Evolutionary conservation across 2,797 vertebrate genomes (phyloP).

Genomic region (Trematomus bernacchii): DNA sequence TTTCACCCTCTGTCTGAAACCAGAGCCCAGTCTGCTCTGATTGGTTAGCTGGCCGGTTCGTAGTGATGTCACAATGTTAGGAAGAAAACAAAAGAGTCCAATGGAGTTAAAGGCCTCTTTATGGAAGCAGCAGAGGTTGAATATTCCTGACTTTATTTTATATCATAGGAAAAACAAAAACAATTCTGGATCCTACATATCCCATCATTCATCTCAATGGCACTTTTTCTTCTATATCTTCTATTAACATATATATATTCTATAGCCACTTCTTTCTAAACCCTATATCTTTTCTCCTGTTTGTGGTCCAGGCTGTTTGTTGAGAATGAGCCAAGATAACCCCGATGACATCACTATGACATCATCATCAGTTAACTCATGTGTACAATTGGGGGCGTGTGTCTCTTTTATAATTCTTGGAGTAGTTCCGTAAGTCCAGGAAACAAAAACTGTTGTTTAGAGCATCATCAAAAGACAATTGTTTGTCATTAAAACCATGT

Average conservation of each 20-base stretch:
- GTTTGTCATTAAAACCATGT: slow-evolving; percentile 17
- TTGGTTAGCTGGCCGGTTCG: no score
- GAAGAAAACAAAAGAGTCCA: no score
- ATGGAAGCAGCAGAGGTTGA: background rate
- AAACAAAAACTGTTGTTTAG: slow-evolving; percentile 33
- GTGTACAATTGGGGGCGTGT: background rate
- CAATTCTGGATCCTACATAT: slow-evolving; percentile 18
- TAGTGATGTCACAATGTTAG: no score
- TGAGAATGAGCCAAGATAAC: slow-evolving; percentile 14
- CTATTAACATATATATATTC: background rate
- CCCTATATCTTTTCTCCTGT: background rate
- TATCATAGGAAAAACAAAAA: background rate
- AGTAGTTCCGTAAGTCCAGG: background rate
- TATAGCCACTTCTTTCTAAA: background rate
- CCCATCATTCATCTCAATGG: slow-evolving; percentile 20
- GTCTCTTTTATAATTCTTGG: slow-evolving; percentile 10
- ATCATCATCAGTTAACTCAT: slow-evolving; percentile 1
- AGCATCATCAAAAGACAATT: slow-evolving; percentile 17
- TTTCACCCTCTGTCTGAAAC: no score
- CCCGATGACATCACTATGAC: background rate
- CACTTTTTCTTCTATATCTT: background rate
- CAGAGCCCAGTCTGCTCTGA: no score
- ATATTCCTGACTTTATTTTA: background rate
- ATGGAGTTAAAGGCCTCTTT: no score
- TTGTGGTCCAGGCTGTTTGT: background rate